Percentiles rank a stretch among this genome's conserved stretches.
Evolutionary conservation across 1,140 invertebrate species (phyloP).

Genomic region (Cepaea nemoralis): DNA sequence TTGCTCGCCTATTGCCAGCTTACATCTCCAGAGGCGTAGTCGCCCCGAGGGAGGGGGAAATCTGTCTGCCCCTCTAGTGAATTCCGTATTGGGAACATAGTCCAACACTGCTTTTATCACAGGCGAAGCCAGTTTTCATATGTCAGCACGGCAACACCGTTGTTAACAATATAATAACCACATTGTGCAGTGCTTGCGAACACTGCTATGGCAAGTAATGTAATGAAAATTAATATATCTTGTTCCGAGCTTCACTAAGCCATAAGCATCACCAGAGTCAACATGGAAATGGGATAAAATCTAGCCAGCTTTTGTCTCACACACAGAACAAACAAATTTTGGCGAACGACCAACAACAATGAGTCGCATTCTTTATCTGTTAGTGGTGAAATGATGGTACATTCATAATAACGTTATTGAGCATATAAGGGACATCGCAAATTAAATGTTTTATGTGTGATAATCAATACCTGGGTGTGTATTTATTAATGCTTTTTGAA

Average conservation of each 20-base stretch:
- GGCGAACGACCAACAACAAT: too few relatives aligned
- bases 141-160: neutral
- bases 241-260: neutral
- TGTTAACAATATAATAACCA: neutral
- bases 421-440: too few relatives aligned
- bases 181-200: neutral
- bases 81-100: neutral
- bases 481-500: too few relatives aligned
- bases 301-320: neutral
- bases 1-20: neutral
- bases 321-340: neutral
- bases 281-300: neutral
- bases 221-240: conserved; percentile 13
- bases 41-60: neutral
- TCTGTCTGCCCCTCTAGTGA: neutral
- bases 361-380: too few relatives aligned
- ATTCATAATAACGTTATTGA: too few relatives aligned
- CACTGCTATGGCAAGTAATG: neutral
- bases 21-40: neutral
- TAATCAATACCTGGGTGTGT: too few relatives aligned
- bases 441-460: too few relatives aligned
- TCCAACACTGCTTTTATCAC: neutral
- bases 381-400: too few relatives aligned
- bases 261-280: neutral
- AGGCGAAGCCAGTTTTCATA: neutral